Base-by-base conservation (phyloP, 2,797 vertebrate genomes). In the Phoxinus dragarum region DNA sequence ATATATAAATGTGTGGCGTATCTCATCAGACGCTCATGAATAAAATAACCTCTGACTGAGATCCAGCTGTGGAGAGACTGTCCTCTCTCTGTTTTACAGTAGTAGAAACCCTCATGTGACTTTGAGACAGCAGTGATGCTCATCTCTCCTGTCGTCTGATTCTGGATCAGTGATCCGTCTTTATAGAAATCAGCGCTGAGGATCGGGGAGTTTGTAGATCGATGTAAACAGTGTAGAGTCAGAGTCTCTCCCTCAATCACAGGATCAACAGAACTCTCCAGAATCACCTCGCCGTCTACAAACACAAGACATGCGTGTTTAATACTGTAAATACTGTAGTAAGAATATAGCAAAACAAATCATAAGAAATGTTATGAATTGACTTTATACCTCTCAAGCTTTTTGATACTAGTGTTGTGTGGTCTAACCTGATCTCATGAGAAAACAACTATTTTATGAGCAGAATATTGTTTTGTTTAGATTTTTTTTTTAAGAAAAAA, bases 161-260 rank as follows among this genome's bases (percentile, higher is more conserved):
- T 54, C 44, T 84, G 71, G 11, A 84, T 9, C 3, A 84, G 7
- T 2, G 61, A 67, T 36, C 11, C 44, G 36, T 84, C 19, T 76
- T 76, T 84, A 76, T 77, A 84, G 73, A 84, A 84, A 84, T 77
- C 59, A 68, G 47, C 27, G 69, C 23, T 85, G 23, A n/a, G 82
- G 79, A 72, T 72, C 23, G 42, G 0, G 42, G 42, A 17, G 69
- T 40, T 69, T 23, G 36, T 72, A 49, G 47, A 52, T 52, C 49
- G 47, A 52, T 56, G 56, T 66, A 78, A 4, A 84, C 61, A 38
- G 40, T 64, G 59, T 61, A 61, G 23, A 61, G 59, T 27, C n/a
- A 12, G 31, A 69, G 38, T 42, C 11, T 71, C 12, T 72, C 69
- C 40, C 40, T 72, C 69, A 72, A 72, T 72, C 69, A 72, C 71